Evolutionary conservation across 2,797 vertebrate species (phyloP), one percentile per base, ranked within the genome.

Genomic region (Acanthiza pusilla): DNA sequence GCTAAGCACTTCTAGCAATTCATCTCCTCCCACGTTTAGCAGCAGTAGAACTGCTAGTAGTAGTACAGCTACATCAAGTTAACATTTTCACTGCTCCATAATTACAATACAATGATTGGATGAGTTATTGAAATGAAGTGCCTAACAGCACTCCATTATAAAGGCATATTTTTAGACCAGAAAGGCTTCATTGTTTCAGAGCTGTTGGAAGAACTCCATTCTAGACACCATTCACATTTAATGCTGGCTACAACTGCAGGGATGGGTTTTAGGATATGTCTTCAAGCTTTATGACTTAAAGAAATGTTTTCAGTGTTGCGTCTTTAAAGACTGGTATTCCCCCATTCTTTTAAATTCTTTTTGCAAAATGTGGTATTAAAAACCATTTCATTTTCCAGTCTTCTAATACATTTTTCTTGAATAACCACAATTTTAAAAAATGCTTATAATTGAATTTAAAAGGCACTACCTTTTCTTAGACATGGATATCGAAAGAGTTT

Each of bases 401-500:
- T 91, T 73, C 45, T 36, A 80, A 38, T 63, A 47, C 5, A n/a
- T 43, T 83, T 89, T 55, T 65, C 34, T 74, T 43, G 10, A 91
- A 70, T 13, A 58, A 48, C 2, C 11, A 73, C 42, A 57, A 68
- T 29, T 50, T 21, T 45, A 74, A 66, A 62, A 36, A 1, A 23
- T 1, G 3, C 54, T 82, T 87, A 60, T 70, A 95, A 91, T 27
- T 67, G 63, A 94, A 72, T 65, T 91, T 32, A 88, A 81, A 89
- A 96, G 67, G 82, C 54, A 48, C 21, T 98, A 99, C 99, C 99
- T 99, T 99, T 99, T 98, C 98, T 99, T 94, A 99, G 94, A 98
- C 99, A 99, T 2, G 99, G 99, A 96, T 99, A 99, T 94, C 99
- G 98, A 95, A 99, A 98, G 95, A 99, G 98, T 96, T 99, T 99